These are phyloP conservation scores for Himalopsyche japonica DNA, from an alignment of 2,888 invertebrate species.

Conservation along the genomic window DNA sequence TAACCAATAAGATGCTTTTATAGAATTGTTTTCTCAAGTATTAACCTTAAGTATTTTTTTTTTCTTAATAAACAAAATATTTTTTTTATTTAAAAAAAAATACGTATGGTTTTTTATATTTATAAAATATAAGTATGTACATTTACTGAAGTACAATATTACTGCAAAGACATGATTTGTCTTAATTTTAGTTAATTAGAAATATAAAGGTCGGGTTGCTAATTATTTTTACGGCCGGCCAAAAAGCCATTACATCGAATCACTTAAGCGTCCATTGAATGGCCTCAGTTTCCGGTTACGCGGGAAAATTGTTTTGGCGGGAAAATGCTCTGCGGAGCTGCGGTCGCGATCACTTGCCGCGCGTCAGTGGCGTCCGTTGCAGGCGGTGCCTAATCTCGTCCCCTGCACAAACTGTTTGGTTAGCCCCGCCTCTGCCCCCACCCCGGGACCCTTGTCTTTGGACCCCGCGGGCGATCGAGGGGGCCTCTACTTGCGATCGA, in stretches of 20 bases:
- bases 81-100: no score
- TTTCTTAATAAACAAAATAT: no score
- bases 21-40: no score
- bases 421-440: slow-evolving; percentile 10
- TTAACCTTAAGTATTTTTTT: no score
- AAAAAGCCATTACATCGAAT: not conserved
- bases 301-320: not conserved
- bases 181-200: no score
- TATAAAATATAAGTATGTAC: no score
- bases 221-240: no score
- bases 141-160: no score
- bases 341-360: not conserved
- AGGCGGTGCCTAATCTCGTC: not conserved
- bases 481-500: not conserved
- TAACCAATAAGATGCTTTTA: no score
- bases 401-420: not conserved
- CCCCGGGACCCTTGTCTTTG: slow-evolving; percentile 1
- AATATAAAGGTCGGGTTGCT: no score
- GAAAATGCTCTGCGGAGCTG: not conserved
- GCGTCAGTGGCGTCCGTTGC: not conserved
- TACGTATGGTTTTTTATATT: no score
- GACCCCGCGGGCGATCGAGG: not conserved
- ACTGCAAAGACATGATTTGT: no score
- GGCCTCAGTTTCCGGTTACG: not conserved
- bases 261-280: not conserved